These are phyloP conservation scores for Lamellibrachia luymesi DNA, from an alignment of 1,140 invertebrate genomes.

Conservation along the genomic window DNA sequence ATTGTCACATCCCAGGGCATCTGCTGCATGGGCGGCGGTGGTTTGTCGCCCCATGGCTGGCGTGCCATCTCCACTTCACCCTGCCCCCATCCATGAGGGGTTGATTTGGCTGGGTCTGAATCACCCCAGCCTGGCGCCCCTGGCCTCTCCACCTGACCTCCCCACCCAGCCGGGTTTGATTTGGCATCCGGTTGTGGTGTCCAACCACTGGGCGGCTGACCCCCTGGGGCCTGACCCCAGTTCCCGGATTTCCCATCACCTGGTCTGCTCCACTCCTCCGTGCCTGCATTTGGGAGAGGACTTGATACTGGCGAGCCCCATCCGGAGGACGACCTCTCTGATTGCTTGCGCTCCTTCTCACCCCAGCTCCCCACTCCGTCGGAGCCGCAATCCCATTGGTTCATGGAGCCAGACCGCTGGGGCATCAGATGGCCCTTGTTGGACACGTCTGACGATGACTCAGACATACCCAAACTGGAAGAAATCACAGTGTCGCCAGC, in stretches of 20 bases:
- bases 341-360: constrained; percentile 2
- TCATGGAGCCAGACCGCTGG: background rate
- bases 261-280: constrained; percentile 27
- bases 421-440: background rate
- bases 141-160: constrained; percentile 22
- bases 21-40: background rate
- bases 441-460: background rate
- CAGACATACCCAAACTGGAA: constrained; percentile 10
- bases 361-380: background rate
- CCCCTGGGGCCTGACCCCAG: background rate
- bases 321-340: constrained; percentile 16
- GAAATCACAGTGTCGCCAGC: constrained; percentile 14
- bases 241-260: constrained; percentile 8
- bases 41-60: constrained; percentile 19
- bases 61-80: constrained; percentile 10
- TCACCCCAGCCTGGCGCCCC: background rate
- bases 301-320: constrained; percentile 24
- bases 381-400: background rate
- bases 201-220: constrained; percentile 11
- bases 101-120: background rate
- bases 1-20: background rate
- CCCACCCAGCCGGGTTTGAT: constrained; percentile 30
- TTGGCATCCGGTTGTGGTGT: background rate
- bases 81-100: constrained; percentile 3
- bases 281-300: constrained; percentile 27